Base-by-base conservation (phyloP, 2,797 vertebrate species). In the Mycteria americana region DNA sequence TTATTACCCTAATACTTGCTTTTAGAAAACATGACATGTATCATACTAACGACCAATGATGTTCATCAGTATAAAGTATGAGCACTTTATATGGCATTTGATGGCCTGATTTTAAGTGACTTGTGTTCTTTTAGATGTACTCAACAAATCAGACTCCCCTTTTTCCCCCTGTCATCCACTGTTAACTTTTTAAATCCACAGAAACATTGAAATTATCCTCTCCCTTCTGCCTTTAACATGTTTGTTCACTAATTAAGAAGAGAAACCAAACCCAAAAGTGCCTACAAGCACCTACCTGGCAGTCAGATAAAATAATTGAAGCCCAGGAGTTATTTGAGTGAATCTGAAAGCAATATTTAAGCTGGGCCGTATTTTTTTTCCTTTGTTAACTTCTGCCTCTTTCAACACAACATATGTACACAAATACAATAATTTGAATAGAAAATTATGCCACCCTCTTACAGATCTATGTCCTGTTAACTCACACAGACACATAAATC, bases 1-100 rank as follows among this genome's bases (percentile, higher is more conserved):
- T 51, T 85, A 41, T 93, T 94, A 92, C 33, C 13, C 24, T 75
- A 87, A 77, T 83, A 56, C 62, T 76, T 77, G n/a, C 21, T 93
- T 96, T 92, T 76, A 91, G 89, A 91, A 92, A 95, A 77, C 53
- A 30, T 69, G 35, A 18, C 57, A 94, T 73, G 19, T 75, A 69
- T 92, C 78, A 62, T 8, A 13, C 27, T 87, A 69, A 65, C 43
- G 93, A 89, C 10, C 28, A 88, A 51, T 30, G 37, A 18, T 67
- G 2, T 48, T 83, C 17, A 3, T 54, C 77, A 85, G 15, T 51
- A 48, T 74, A 31, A 92, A 70, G 12, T 51, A 27, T 0, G 1
- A 18, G 4, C 12, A 45, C 13, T 69, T 64, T 15, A 30, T 43
- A 19, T 60, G 18, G 9, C 21, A 15, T 67, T 57, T 70, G 28